phyloP scores from a whole-genome alignment of 2,113 vertebrate genomes.

The Corythoichthys intestinalis region DNA sequence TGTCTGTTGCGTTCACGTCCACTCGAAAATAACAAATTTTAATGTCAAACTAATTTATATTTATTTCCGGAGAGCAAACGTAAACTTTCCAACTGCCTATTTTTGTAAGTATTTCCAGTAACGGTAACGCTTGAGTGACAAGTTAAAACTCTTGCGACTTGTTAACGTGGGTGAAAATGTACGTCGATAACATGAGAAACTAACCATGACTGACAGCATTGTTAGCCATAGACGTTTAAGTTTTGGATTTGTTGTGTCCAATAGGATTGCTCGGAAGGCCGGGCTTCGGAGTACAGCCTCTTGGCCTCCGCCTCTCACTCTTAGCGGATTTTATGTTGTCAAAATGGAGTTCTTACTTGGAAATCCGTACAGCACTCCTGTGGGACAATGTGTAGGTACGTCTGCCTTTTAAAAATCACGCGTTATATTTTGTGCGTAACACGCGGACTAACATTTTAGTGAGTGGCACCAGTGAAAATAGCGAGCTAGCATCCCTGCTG shows the following conservation, averaged over 20 bases:
- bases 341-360: slow-evolving; percentile 98
- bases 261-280: slow-evolving; percentile 38
- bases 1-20: slow-evolving; percentile 40
- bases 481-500: slow-evolving; percentile 40
- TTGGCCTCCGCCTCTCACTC: slow-evolving; percentile 50
- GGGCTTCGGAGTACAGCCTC: slow-evolving; percentile 23
- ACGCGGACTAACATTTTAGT: background rate
- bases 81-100: background rate
- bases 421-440: accelerated
- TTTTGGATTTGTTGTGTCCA: slow-evolving; percentile 22
- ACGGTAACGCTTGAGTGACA: background rate
- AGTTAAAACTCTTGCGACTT: background rate
- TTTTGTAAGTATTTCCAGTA: background rate
- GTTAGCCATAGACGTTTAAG: slow-evolving; percentile 1
- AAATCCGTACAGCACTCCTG: slow-evolving; percentile 96
- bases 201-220: slow-evolving; percentile 25
- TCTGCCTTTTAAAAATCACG: slow-evolving; percentile 1
- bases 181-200: slow-evolving; percentile 22
- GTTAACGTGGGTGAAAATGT: background rate
- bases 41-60: too few relatives aligned
- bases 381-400: slow-evolving; percentile 93
- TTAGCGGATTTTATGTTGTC: slow-evolving; percentile 78
- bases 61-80: background rate
- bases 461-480: slow-evolving; percentile 9
- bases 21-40: background rate